Conservation (phyloP, 2,113 vertebrate genomes). For the Ailuropoda melanoleuca region DNA sequence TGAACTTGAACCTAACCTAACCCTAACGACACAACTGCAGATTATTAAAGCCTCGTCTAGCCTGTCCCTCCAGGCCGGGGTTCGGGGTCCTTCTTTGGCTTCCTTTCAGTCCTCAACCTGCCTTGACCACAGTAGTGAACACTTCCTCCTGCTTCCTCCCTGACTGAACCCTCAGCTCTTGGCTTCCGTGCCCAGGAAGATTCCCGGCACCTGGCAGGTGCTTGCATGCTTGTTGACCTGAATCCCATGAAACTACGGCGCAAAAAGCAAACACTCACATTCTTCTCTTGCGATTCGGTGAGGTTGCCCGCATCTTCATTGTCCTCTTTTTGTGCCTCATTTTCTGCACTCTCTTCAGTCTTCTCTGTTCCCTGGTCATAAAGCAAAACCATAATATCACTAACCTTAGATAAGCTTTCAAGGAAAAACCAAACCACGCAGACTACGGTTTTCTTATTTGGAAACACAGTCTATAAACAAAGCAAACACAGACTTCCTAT, state of each 20-base stretch:
- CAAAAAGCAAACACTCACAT: slow-evolving; percentile 68
- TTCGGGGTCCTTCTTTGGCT: neutral
- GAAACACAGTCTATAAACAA: accelerated
- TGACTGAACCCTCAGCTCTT: neutral
- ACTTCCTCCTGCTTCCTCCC: neutral
- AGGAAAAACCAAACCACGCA: neutral
- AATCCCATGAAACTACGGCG: neutral
- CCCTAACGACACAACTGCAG: neutral
- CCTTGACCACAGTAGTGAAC: neutral
- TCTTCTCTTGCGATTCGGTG: slow-evolving; percentile 71
- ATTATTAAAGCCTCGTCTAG: no score
- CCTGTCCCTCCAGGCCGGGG: neutral
- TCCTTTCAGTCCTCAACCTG: neutral
- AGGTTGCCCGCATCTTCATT: neutral
- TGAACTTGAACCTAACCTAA: neutral
- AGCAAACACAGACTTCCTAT: neutral
- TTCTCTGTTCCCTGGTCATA: slow-evolving; percentile 81
- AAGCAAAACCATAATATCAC: neutral
- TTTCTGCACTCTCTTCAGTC: slow-evolving; percentile 46
- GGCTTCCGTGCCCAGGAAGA: neutral
- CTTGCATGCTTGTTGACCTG: neutral
- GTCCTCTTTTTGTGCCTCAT: slow-evolving; percentile 60
- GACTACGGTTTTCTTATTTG: neutral
- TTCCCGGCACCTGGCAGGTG: neutral
- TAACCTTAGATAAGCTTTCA: neutral